These are phyloP conservation scores for Glossophaga mutica DNA, from an alignment of 2,797 vertebrate genomes.

Conservation along the genomic window DNA sequence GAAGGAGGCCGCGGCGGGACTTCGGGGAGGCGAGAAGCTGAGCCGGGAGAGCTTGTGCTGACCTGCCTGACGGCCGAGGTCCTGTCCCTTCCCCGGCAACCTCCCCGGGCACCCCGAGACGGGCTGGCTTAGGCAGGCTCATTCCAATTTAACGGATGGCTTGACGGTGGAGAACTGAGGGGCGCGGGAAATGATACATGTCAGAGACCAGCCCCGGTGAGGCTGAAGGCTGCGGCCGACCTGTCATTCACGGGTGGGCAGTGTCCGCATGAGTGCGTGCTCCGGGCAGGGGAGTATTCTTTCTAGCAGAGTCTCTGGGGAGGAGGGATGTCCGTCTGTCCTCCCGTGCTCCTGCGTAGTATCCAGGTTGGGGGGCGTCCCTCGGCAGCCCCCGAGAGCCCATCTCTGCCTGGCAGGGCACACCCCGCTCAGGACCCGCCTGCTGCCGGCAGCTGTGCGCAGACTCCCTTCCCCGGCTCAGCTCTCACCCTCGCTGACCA, in stretches of 20 bases:
- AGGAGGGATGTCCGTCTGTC: not conserved
- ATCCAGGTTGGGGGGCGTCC: not conserved
- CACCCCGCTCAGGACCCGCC: not conserved
- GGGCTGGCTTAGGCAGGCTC: slow-evolving; percentile 43
- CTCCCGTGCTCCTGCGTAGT: not conserved
- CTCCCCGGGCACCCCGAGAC: slow-evolving; percentile 35
- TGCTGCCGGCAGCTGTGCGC: not conserved
- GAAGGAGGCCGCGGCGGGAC: not conserved
- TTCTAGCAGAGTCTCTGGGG: not conserved
- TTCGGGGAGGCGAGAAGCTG: not conserved
- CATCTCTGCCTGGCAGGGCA: not conserved
- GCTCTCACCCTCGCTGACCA: not conserved
- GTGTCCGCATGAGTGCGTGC: not conserved
- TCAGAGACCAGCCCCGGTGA: slow-evolving; percentile 51
- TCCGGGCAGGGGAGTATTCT: not conserved
- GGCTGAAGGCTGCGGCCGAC: slow-evolving; percentile 8
- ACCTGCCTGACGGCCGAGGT: slow-evolving; percentile 49
- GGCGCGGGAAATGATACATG: slow-evolving; percentile 70
- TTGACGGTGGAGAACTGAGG: slow-evolving; percentile 64
- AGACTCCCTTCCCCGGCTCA: not conserved
- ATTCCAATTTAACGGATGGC: slow-evolving; percentile 75
- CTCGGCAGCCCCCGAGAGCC: not conserved
- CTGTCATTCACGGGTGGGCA: slow-evolving; percentile 31
- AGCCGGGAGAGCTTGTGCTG: slow-evolving; percentile 16
- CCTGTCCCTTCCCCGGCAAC: slow-evolving; percentile 66